These are phyloP conservation scores for Syngnathus acus DNA, from an alignment of 2,797 vertebrate species.

Conservation along the genomic window DNA sequence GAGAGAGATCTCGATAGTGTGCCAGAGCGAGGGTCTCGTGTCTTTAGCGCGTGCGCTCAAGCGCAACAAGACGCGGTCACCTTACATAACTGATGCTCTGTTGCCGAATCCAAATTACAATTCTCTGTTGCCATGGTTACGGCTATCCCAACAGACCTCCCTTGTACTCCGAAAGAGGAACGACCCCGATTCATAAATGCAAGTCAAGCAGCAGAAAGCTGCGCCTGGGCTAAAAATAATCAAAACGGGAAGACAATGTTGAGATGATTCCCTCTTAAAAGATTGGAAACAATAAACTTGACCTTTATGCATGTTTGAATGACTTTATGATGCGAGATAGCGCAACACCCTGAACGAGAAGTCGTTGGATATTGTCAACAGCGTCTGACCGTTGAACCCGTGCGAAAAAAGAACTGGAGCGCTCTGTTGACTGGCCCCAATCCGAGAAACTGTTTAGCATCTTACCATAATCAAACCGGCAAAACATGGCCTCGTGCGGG, in stretches of 20 bases:
- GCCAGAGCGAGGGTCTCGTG: neutral
- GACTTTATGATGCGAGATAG: neutral
- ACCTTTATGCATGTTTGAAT: neutral
- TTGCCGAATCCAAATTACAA: conserved; percentile 52
- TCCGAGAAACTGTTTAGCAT: conserved; percentile 34
- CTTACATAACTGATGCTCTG: conserved; percentile 53
- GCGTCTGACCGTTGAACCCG: neutral
- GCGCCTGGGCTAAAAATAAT: conserved; percentile 25
- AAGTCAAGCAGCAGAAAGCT: conserved; percentile 22
- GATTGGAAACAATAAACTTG: neutral
- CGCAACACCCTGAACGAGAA: neutral
- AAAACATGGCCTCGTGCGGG: conserved; percentile 43
- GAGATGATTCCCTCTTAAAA: neutral
- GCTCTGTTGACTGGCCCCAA: too few species aligned
- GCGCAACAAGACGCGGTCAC: conserved; percentile 36
- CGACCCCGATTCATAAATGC: conserved; percentile 48
- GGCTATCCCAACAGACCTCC: conserved; percentile 45
- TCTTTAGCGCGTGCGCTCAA: conserved; percentile 18
- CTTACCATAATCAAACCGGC: conserved; percentile 50
- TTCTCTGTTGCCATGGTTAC: conserved; percentile 66
- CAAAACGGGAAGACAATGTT: neutral
- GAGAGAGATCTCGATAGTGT: neutral
- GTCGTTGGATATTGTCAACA: neutral
- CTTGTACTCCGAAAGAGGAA: conserved; percentile 42
- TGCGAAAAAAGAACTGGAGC: neutral